These are phyloP conservation scores for Zonitis immaculata DNA, from an alignment of 2,888 invertebrate species.

Conservation along the genomic window DNA sequence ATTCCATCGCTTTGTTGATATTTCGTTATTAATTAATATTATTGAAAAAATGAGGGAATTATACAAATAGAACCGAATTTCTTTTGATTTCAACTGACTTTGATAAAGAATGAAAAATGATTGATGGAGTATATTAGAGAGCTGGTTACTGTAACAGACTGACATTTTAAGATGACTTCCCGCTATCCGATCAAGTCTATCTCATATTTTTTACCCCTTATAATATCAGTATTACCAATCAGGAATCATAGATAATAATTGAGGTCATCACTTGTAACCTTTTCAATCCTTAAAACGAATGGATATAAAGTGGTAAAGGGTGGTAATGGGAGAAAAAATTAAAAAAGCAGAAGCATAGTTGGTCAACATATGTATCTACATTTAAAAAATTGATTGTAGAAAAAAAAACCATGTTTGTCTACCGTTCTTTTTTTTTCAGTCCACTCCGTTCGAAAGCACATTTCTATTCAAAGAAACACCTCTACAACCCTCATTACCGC, in stretches of 20 bases:
- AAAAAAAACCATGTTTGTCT: not conserved
- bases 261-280: too few relatives aligned
- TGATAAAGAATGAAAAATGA: not conserved
- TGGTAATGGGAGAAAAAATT: too few relatives aligned
- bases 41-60: too few relatives aligned
- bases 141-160: not conserved
- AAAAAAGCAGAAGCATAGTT: not conserved
- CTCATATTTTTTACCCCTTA: too few relatives aligned
- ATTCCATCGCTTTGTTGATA: too few relatives aligned
- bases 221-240: too few relatives aligned
- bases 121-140: not conserved
- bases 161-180: too few relatives aligned
- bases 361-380: not conserved
- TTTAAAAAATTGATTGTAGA: not conserved
- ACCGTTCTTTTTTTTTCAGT: not conserved
- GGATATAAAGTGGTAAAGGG: too few relatives aligned
- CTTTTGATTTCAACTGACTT: not conserved
- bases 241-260: too few relatives aligned
- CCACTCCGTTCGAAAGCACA: not conserved
- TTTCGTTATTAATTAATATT: too few relatives aligned
- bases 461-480: not conserved
- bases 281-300: too few relatives aligned
- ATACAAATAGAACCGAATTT: too few relatives aligned
- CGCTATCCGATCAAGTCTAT: not conserved
- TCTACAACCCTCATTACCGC: not conserved